These are phyloP conservation scores for Macrobrachium nipponense DNA, from an alignment of 1,140 invertebrate genomes.

Conservation along the genomic window DNA sequence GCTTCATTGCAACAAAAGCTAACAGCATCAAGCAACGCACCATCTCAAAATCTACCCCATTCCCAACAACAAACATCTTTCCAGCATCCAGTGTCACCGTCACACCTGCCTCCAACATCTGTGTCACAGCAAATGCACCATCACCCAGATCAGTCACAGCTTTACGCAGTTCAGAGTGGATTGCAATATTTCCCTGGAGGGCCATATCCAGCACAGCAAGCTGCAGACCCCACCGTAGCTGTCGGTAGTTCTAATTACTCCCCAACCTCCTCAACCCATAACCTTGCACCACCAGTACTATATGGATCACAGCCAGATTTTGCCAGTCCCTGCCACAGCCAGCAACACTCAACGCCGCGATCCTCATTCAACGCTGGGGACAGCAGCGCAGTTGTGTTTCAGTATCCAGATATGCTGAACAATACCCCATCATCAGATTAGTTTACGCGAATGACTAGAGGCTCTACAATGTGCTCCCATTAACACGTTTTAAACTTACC, in stretches of 20 bases:
- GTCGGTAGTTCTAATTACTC: background rate
- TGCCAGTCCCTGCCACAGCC: background rate
- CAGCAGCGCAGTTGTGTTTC: background rate
- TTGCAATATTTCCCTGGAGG: too few species aligned
- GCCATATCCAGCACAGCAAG: too few species aligned
- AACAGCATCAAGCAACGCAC: background rate
- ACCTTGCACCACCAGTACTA: background rate
- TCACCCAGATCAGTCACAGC: too few species aligned
- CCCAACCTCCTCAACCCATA: background rate
- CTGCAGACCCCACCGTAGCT: too few species aligned
- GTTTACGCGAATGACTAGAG: background rate
- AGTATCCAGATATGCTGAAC: background rate
- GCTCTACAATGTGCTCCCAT: background rate
- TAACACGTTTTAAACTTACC: background rate
- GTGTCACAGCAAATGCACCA: too few species aligned
- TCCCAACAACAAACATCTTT: background rate
- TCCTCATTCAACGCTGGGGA: background rate
- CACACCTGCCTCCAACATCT: too few species aligned
- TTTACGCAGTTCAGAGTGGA: too few species aligned
- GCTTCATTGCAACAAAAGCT: constrained; percentile 25
- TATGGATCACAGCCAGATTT: background rate
- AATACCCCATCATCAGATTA: background rate
- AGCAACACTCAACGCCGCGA: background rate
- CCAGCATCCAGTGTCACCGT: background rate
- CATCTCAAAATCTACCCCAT: background rate